Percentiles rank a stretch among this genome's conserved stretches.
Evolutionary conservation across 2,797 vertebrate species (phyloP).

Genomic region (Characodon lateralis): DNA sequence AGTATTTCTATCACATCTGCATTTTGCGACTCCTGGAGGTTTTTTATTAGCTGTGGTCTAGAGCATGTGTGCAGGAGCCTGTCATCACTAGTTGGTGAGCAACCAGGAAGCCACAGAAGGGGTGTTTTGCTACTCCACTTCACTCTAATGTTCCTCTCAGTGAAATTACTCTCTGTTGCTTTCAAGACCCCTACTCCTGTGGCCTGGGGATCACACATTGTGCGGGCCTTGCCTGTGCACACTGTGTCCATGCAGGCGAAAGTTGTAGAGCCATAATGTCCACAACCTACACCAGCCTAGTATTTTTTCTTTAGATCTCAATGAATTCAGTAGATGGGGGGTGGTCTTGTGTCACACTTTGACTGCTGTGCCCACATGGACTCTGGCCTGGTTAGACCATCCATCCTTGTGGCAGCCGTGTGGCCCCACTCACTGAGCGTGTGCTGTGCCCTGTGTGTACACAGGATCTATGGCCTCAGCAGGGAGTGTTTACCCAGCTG

Average conservation of each 20-base stretch:
- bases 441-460: conserved; percentile 73
- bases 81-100: conserved; percentile 35
- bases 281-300: neutral
- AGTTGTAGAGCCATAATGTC: conserved; percentile 20
- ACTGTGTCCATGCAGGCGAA: neutral
- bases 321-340: conserved; percentile 46
- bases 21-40: conserved; percentile 28
- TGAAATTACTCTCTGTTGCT: conserved; percentile 53
- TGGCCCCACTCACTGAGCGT: conserved; percentile 58
- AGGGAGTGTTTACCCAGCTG: conserved; percentile 84
- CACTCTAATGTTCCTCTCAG: conserved; percentile 48
- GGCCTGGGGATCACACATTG: conserved; percentile 26
- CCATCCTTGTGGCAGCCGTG: conserved; percentile 57
- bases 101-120: conserved; percentile 38
- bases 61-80: neutral
- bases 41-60: conserved; percentile 42
- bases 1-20: conserved; percentile 33
- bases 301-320: conserved; percentile 26
- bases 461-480: conserved; percentile 78
- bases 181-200: conserved; percentile 59
- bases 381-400: conserved; percentile 69
- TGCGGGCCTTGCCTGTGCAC: conserved; percentile 8
- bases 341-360: conserved; percentile 61
- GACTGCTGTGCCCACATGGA: conserved; percentile 70
- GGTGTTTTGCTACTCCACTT: conserved; percentile 57